phyloP scores from a whole-genome alignment of 2,888 invertebrate species.

The Phortica okadai region DNA sequence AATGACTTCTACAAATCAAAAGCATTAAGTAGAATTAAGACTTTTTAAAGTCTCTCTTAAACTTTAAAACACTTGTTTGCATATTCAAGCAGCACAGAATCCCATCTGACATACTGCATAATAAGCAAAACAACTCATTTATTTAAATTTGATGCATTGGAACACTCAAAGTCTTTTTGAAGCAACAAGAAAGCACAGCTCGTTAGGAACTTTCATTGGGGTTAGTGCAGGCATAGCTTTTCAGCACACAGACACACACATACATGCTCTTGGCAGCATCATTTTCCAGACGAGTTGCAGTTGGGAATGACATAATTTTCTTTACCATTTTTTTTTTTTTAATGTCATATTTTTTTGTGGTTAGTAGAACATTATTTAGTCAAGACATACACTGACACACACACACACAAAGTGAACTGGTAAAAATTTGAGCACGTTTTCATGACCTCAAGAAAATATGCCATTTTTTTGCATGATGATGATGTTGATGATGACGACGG shows the following conservation, averaged over 20 bases:
- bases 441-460: slow-evolving; percentile 33
- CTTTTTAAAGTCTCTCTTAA: neutral
- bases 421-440: slow-evolving; percentile 28
- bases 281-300: slow-evolving; percentile 37
- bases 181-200: slow-evolving; percentile 35
- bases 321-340: slow-evolving; percentile 16
- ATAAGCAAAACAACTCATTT: slow-evolving; percentile 42
- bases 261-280: slow-evolving; percentile 26
- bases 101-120: neutral
- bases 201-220: slow-evolving; percentile 64
- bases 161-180: neutral
- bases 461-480: neutral
- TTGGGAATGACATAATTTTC: neutral
- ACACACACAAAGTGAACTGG: neutral
- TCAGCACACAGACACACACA: slow-evolving; percentile 20
- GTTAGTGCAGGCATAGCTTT: slow-evolving; percentile 60
- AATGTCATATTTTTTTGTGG: slow-evolving; percentile 62
- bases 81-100: neutral
- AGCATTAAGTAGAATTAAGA: no score
- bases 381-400: slow-evolving; percentile 44
- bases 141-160: slow-evolving; percentile 47
- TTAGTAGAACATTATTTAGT: slow-evolving; percentile 65
- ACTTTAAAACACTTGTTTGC: neutral
- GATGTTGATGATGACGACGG: neutral
- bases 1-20: no score